Percentiles rank a stretch among this genome's conserved stretches.
Evolutionary conservation across 2,888 invertebrate genomes (phyloP).

Genomic region (Leucophenga maculata): DNA sequence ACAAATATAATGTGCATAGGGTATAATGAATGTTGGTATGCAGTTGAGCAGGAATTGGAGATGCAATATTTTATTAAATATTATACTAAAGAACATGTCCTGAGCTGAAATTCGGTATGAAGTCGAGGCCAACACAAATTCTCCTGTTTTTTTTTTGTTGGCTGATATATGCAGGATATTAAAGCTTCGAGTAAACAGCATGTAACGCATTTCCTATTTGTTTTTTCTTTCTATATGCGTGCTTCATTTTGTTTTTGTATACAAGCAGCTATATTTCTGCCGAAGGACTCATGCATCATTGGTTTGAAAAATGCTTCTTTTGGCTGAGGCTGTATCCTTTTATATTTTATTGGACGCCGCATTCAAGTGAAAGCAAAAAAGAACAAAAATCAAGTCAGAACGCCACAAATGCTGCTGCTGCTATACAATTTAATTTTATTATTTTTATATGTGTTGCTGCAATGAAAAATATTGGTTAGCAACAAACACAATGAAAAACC

Average conservation of each 20-base stretch:
- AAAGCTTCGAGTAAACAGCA: too few relatives aligned
- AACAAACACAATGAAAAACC: neutral
- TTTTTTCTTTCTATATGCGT: neutral
- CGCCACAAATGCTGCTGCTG: neutral
- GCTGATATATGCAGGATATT: too few relatives aligned
- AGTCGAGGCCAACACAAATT: too few relatives aligned
- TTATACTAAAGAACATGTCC: too few relatives aligned
- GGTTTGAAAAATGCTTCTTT: neutral
- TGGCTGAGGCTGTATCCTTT: neutral
- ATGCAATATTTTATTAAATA: too few relatives aligned
- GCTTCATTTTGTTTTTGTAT: constrained; percentile 2
- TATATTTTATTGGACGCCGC: too few relatives aligned
- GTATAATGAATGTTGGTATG: too few relatives aligned
- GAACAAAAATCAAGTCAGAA: neutral
- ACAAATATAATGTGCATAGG: neutral
- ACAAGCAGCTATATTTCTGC: constrained; percentile 19
- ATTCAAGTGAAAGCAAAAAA: neutral
- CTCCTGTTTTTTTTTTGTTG: too few relatives aligned
- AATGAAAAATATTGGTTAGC: neutral
- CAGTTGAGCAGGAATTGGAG: too few relatives aligned
- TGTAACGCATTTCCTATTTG: too few relatives aligned
- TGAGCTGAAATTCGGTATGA: too few relatives aligned
- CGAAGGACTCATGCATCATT: constrained; percentile 21
- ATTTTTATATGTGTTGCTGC: neutral
- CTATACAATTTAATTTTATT: neutral